These are phyloP conservation scores for Hypsibius dujardini DNA, from an alignment of 1,140 invertebrate species.

Conservation along the genomic window DNA sequence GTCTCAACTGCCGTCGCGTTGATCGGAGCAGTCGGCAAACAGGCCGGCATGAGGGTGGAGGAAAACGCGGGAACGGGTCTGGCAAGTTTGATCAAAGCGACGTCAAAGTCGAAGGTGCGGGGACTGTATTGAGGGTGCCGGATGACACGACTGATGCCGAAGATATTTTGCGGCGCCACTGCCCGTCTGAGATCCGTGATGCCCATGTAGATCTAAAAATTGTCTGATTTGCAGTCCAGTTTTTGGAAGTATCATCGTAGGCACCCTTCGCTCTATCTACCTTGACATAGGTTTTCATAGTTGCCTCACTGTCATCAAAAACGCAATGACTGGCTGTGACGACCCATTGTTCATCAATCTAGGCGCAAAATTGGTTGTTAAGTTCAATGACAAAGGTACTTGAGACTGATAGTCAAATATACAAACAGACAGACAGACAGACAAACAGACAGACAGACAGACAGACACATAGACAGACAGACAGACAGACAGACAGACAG, in stretches of 20 bases:
- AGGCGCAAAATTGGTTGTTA: background rate
- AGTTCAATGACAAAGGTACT: background rate
- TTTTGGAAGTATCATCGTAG: background rate
- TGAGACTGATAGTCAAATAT: background rate
- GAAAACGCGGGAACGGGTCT: background rate
- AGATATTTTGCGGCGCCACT: background rate
- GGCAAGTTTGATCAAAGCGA: background rate
- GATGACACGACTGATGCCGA: background rate
- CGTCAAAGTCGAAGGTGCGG: background rate
- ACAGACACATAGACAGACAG: too few relatives aligned
- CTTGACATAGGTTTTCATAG: background rate
- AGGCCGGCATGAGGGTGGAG: background rate
- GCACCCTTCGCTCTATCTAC: background rate
- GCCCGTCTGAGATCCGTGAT: background rate
- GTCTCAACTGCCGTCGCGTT: background rate
- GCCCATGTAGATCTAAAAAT: background rate
- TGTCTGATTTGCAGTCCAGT: background rate
- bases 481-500: too few relatives aligned
- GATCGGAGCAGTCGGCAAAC: background rate
- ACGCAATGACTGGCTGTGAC: background rate
- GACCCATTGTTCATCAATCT: conserved; percentile 5
- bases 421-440: background rate
- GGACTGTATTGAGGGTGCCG: background rate
- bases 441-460: too few relatives aligned
- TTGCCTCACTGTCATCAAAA: background rate